Conservation (phyloP, 2,888 invertebrate species). For the Tupiocoris notatus region DNA sequence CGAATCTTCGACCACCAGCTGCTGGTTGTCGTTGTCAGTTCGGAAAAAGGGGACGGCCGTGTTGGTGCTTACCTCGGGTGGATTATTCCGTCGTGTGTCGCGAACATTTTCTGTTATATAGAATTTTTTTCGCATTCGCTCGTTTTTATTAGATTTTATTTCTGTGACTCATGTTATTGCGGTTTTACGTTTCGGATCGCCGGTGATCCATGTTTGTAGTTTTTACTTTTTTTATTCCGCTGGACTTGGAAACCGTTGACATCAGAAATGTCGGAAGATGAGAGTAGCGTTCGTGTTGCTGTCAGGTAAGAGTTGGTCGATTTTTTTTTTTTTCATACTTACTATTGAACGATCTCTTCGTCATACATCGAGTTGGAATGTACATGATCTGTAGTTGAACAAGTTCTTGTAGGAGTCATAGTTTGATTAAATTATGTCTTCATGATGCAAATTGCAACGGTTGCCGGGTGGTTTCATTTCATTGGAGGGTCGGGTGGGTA, state of each 20-base stretch:
- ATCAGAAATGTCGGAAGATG: constrained; percentile 22
- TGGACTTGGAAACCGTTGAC: constrained; percentile 2
- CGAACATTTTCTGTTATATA: not conserved
- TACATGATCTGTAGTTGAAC: too few species aligned
- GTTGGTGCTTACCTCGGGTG: not conserved
- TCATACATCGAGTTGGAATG: too few species aligned
- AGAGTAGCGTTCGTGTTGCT: constrained; percentile 28
- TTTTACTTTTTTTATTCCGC: not conserved
- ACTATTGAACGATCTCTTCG: not conserved
- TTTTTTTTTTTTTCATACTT: not conserved
- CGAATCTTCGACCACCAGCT: not conserved
- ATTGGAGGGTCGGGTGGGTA: too few species aligned
- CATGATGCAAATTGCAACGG: too few species aligned
- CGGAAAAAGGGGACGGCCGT: not conserved
- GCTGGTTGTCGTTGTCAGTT: not conserved
- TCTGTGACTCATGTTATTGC: not conserved
- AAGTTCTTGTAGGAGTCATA: not conserved
- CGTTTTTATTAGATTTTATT: not conserved
- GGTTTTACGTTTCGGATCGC: not conserved
- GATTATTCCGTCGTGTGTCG: not conserved
- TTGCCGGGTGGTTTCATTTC: too few species aligned
- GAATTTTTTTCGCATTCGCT: too few species aligned
- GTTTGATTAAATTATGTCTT: not conserved
- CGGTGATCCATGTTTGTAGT: not conserved
- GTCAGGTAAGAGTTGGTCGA: constrained; percentile 30